A percentile compares a stretch with the other conserved stretches of the same genome.
Evolutionary conservation across 2,888 invertebrate genomes (phyloP).

Genomic region (Zygogramma bicolorata): DNA sequence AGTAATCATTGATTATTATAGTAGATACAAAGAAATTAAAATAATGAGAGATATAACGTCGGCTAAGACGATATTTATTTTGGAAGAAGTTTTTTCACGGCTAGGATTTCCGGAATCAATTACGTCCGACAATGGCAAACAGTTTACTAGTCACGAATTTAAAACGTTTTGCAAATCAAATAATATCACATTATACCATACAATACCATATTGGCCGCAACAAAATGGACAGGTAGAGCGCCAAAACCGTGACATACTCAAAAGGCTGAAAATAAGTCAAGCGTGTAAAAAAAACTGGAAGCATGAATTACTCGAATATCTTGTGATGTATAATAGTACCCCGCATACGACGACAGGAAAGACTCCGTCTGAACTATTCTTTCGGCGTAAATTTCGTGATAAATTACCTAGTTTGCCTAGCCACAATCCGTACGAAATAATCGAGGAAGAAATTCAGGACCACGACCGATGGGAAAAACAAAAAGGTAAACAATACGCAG

Average conservation of each 20-base stretch:
- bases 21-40: slow-evolving; percentile 42
- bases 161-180: slow-evolving; percentile 35
- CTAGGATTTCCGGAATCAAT: slow-evolving; percentile 45
- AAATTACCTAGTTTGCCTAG: slow-evolving; percentile 39
- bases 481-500: slow-evolving; percentile 21
- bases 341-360: slow-evolving; percentile 48
- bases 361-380: slow-evolving; percentile 49
- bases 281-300: slow-evolving; percentile 38
- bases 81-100: slow-evolving; percentile 45
- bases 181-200: slow-evolving; percentile 22
- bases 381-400: slow-evolving; percentile 41
- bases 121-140: slow-evolving; percentile 44
- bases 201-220: slow-evolving; percentile 47
- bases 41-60: slow-evolving; percentile 38
- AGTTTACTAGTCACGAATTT: slow-evolving; percentile 42
- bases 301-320: slow-evolving; percentile 40
- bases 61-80: slow-evolving; percentile 33
- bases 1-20: slow-evolving; percentile 48
- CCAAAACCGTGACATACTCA: slow-evolving; percentile 40
- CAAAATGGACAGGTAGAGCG: slow-evolving; percentile 50
- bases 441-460: slow-evolving; percentile 16
- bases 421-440: background rate
- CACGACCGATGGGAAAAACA: background rate
- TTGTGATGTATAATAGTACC: slow-evolving; percentile 46
- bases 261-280: slow-evolving; percentile 35